Base-by-base conservation (phyloP, 1,140 invertebrate genomes). In the Cyphomyrmex costatus region DNA sequence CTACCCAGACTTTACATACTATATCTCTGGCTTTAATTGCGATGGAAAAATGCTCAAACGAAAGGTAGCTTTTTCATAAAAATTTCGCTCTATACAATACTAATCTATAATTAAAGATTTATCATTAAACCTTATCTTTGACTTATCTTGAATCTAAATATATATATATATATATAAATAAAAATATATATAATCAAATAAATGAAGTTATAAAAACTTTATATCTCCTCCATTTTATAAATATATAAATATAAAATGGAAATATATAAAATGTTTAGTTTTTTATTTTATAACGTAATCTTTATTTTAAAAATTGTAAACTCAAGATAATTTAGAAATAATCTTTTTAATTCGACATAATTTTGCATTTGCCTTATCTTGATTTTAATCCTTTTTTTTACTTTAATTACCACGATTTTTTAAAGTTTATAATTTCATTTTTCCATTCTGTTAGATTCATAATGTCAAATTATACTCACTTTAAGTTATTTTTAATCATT, bases 111-210 rank as follows among this genome's bases (percentile, higher is more conserved):
- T 36, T 56, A 10, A 36, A 36, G 5, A 33, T 42, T 68, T 68
- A 68, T 68, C 65, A 21, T 46, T 14, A 68, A 68, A 42, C 21
- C 12, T 49, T 46, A 46, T 66, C 63, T 68, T 68, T 46, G n/a
- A 49, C 12, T 49, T 68, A 49, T 49, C 65, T 24, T 46, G 21
- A 68, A 24, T 66, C 19, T 65, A 16, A 16, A 14, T 61, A 1
- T 51, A 51, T 51, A 51, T 51, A n/a, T n/a, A n/a, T n/a, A n/a
- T 30, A 14, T 61, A 12, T 51, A 51, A 16, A 51, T 16, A 51
- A 49, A 49, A 16, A 56, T 10, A 21, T 24, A 24, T 58, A 58
- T 24, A 27, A 16, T 63, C 16, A 30, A 8, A 24, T 21, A 21
- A 58, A 58, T 24, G 8, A 12, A 42, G 0, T 8, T 36, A 2